Conservation (phyloP, 2,888 invertebrate species). For the Tenthredo livida region DNA sequence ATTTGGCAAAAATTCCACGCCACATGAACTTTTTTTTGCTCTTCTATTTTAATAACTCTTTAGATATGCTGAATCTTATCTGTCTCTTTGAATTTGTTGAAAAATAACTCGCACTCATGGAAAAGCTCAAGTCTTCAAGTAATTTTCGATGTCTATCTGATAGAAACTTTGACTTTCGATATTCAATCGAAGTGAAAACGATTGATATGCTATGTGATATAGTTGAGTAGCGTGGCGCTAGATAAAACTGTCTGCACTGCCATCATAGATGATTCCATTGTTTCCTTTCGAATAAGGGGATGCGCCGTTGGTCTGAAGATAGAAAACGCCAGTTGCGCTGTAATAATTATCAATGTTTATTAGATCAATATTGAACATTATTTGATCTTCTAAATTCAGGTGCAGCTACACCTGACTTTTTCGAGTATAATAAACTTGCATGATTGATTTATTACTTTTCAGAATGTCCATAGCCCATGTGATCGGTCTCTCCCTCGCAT, state of each 20-base stretch:
- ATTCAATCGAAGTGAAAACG: too few species aligned
- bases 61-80: too few species aligned
- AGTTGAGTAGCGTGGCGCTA: neutral
- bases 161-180: too few species aligned
- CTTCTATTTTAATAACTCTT: too few species aligned
- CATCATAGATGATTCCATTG: conserved; percentile 21
- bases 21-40: too few species aligned
- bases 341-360: neutral
- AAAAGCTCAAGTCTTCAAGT: too few species aligned
- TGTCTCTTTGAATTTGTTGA: too few species aligned
- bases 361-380: too few species aligned
- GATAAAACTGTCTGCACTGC: neutral
- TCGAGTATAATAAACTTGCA: neutral
- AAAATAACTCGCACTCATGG: too few species aligned
- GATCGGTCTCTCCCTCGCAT: neutral
- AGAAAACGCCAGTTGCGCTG: conserved; percentile 7
- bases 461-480: conserved; percentile 27
- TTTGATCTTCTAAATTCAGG: too few species aligned
- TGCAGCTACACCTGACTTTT: neutral
- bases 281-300: conserved; percentile 15
- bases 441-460: neutral
- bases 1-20: too few species aligned
- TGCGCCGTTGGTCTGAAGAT: conserved; percentile 6
- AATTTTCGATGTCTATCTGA: too few species aligned
- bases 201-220: neutral